A percentile compares a stretch with the other conserved stretches of the same genome.
These are phyloP conservation scores for Pampusana beccarii DNA, from an alignment of 2,113 vertebrate genomes.

Conservation along the genomic window DNA sequence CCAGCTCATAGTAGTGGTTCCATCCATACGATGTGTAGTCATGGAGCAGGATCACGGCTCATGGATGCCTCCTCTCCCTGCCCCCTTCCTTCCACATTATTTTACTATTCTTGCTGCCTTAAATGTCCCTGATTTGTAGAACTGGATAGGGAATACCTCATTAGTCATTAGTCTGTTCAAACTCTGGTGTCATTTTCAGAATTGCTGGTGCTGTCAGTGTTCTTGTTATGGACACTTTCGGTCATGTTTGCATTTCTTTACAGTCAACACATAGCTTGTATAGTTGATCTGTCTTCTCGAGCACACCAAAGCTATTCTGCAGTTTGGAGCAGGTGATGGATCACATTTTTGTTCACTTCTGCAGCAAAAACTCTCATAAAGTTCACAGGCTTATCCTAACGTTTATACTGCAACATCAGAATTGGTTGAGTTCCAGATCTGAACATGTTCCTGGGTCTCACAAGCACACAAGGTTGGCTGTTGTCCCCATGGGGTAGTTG, in stretches of 20 bases:
- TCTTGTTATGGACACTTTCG: not conserved
- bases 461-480: rapidly evolving
- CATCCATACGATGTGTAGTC: not conserved
- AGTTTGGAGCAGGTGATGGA: not conserved
- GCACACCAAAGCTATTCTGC: not conserved
- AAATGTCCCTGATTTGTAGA: not conserved
- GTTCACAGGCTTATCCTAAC: not conserved
- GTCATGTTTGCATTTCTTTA: not conserved
- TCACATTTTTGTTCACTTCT: not conserved
- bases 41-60: not conserved
- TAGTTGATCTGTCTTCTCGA: not conserved
- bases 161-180: not conserved
- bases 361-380: not conserved
- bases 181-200: not conserved
- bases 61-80: rapidly evolving
- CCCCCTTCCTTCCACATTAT: rapidly evolving
- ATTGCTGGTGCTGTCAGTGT: not conserved
- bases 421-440: not conserved
- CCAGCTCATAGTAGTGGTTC: not conserved
- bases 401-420: not conserved
- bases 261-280: not conserved
- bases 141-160: not conserved
- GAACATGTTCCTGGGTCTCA: not conserved
- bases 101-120: not conserved
- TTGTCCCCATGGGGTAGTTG: not conserved